Conservation (phyloP, 37 sponge, comb jelly and placozoan genomes). For the Amphimedon queenslandica region DNA sequence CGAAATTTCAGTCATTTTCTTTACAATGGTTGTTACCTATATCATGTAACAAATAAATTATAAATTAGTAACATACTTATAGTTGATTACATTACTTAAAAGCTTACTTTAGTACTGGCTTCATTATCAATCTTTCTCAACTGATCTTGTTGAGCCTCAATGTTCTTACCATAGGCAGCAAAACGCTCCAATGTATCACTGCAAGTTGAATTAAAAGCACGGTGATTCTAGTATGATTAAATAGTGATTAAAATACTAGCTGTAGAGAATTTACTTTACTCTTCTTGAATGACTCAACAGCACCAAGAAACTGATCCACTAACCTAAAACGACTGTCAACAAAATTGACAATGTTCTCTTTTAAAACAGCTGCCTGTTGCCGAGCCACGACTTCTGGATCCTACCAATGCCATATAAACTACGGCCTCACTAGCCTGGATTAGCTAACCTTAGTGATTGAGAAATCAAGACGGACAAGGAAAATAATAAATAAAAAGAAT, state of each 20-base stretch:
- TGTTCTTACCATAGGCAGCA: conserved; percentile 1
- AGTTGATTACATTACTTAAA: too few species aligned
- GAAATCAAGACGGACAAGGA: conserved; percentile 90
- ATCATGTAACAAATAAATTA: too few species aligned
- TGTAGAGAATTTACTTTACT: conserved; percentile 21
- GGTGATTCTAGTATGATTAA: neutral
- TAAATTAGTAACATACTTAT: too few species aligned
- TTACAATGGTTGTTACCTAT: too few species aligned
- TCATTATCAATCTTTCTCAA: conserved; percentile 26
- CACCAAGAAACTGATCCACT: conserved; percentile 3
- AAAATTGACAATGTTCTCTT: conserved; percentile 33
- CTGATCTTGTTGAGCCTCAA: conserved; percentile 16
- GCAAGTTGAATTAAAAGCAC: neutral
- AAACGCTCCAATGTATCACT: neutral
- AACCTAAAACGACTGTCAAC: conserved; percentile 24
- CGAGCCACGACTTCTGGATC: conserved; percentile 41
- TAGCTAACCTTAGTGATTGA: conserved; percentile 69
- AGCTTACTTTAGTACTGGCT: too few species aligned
- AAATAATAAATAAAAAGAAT: conserved; percentile 82
- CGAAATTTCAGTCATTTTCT: too few species aligned
- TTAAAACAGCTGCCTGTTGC: conserved; percentile 49
- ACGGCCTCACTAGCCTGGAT: neutral
- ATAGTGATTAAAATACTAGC: neutral
- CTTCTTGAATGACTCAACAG: conserved; percentile 47
- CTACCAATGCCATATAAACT: conserved; percentile 12